These are phyloP conservation scores for Orius laevigatus DNA, from an alignment of 1,140 invertebrate species.

Conservation along the genomic window DNA sequence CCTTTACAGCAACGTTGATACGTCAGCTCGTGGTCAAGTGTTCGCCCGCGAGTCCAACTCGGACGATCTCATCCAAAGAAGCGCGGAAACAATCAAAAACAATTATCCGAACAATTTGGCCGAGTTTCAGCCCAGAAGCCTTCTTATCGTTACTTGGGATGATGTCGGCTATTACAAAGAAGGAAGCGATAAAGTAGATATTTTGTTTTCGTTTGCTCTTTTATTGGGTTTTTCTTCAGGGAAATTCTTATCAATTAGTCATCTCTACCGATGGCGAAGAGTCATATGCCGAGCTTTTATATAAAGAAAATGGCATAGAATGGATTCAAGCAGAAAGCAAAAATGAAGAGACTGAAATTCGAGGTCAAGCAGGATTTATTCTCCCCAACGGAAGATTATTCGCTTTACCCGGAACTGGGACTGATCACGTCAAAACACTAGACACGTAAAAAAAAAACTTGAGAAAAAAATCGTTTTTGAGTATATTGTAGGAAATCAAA, in stretches of 20 bases:
- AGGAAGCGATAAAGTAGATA: slow-evolving; percentile 36
- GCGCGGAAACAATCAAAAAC: slow-evolving; percentile 44
- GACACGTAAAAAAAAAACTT: slow-evolving; percentile 50
- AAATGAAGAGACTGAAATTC: slow-evolving; percentile 45
- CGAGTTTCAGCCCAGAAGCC: slow-evolving; percentile 45
- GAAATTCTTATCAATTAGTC: slow-evolving; percentile 66
- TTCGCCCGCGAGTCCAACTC: slow-evolving; percentile 50
- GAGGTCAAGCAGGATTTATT: slow-evolving; percentile 83
- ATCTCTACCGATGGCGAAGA: slow-evolving; percentile 66
- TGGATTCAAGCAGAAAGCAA: slow-evolving; percentile 66
- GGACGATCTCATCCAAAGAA: slow-evolving; percentile 40
- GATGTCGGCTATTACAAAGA: slow-evolving; percentile 47
- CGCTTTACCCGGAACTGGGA: slow-evolving; percentile 66
- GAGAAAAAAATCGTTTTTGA: slow-evolving; percentile 3
- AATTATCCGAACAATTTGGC: slow-evolving; percentile 40
- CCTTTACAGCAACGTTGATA: slow-evolving; percentile 83
- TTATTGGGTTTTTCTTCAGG: slow-evolving; percentile 26
- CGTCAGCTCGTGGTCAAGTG: slow-evolving; percentile 49
- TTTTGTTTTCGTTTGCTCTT: background rate
- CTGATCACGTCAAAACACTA: slow-evolving; percentile 60
- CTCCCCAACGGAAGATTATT: slow-evolving; percentile 55
- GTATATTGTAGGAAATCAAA: background rate
- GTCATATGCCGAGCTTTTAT: slow-evolving; percentile 70
- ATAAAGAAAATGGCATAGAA: slow-evolving; percentile 70
- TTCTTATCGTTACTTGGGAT: slow-evolving; percentile 61